Evolutionary conservation across 2,888 invertebrate species (phyloP).

Genomic region (Melolontha melolontha): DNA sequence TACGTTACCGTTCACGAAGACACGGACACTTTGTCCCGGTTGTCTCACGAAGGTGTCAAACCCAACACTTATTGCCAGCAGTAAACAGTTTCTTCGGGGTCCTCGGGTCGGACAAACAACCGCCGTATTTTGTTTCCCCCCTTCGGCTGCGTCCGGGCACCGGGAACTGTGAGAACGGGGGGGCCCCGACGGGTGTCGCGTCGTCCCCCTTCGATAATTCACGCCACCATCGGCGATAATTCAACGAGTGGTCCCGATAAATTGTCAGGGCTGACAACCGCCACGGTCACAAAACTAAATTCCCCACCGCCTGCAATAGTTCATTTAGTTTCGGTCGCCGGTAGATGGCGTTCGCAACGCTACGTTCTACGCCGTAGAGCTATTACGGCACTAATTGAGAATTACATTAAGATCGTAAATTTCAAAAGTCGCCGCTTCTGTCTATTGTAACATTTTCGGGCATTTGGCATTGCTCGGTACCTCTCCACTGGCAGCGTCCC

Average conservation of each 20-base stretch:
- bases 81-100: slow-evolving; percentile 21
- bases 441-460: slow-evolving; percentile 37
- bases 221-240: slow-evolving; percentile 49
- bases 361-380: slow-evolving; percentile 62
- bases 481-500: slow-evolving; percentile 7
- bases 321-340: slow-evolving; percentile 59
- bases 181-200: slow-evolving; percentile 7
- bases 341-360: background rate
- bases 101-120: slow-evolving; percentile 22
- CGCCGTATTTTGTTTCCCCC: slow-evolving; percentile 1
- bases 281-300: slow-evolving; percentile 64
- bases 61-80: slow-evolving; percentile 2
- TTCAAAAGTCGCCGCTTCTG: slow-evolving; percentile 63
- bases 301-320: slow-evolving; percentile 61
- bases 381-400: slow-evolving; percentile 77
- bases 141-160: background rate
- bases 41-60: too few species aligned
- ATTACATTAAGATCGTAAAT: slow-evolving; percentile 77
- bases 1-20: too few species aligned
- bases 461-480: slow-evolving; percentile 13
- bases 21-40: too few species aligned
- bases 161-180: background rate
- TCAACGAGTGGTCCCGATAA: slow-evolving; percentile 54
- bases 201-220: slow-evolving; percentile 39
- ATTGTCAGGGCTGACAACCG: slow-evolving; percentile 54